A percentile compares a stretch with the other conserved stretches of the same genome.
phyloP scores from a whole-genome alignment of 1,140 invertebrate species.

The Brachystomella parvula region DNA sequence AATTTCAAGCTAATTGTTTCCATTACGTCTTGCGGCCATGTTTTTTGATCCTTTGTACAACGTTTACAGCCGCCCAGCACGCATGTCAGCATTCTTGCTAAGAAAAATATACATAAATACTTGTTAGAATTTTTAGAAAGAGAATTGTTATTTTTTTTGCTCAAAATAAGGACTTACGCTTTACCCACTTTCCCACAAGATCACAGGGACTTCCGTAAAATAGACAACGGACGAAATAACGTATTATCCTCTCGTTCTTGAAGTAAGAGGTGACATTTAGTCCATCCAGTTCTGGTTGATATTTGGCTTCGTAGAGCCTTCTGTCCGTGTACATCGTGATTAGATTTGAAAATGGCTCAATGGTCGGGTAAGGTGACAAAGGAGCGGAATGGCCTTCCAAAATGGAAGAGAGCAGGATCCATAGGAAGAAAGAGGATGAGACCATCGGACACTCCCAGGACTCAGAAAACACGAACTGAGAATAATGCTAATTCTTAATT shows the following conservation, averaged over 20 bases:
- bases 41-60: not conserved
- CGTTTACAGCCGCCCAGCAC: not conserved
- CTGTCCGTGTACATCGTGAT: not conserved
- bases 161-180: conserved; percentile 1
- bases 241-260: not conserved
- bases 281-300: not conserved
- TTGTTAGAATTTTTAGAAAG: not conserved
- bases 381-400: no score
- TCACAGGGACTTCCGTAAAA: not conserved
- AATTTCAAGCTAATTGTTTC: not conserved
- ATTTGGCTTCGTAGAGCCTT: not conserved
- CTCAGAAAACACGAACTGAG: no score
- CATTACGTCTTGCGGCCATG: not conserved
- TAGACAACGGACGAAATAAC: not conserved
- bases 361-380: no score
- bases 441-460: no score
- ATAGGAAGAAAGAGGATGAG: no score
- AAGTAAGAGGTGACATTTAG: not conserved
- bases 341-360: no score
- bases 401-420: no score
- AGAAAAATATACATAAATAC: not conserved
- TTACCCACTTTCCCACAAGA: not conserved
- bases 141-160: not conserved
- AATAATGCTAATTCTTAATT: no score
- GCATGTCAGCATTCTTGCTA: not conserved